These are phyloP conservation scores for Chrysocyon brachyurus DNA, from an alignment of 2,797 vertebrate genomes.

Conservation along the genomic window DNA sequence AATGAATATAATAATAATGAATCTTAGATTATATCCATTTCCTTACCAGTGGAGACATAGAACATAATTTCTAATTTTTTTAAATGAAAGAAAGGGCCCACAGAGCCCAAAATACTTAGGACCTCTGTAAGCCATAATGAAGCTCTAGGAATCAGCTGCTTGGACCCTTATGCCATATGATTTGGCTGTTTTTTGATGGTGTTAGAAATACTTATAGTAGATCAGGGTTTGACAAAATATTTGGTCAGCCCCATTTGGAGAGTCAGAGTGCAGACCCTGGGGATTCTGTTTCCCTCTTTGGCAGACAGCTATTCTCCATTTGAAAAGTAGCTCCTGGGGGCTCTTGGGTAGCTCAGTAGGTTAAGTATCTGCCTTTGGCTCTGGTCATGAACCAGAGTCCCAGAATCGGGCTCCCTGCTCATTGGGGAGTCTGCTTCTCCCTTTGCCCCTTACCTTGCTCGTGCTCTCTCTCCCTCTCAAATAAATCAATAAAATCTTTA, in stretches of 20 bases:
- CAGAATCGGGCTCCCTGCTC: too few species aligned
- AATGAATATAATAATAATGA: background rate
- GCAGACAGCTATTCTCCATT: background rate
- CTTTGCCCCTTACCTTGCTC: too few species aligned
- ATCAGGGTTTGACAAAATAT: rapidly evolving
- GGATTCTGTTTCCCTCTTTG: background rate
- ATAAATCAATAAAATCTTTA: too few species aligned
- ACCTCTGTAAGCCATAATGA: rapidly evolving
- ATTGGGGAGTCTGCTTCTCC: too few species aligned
- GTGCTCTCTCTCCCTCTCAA: too few species aligned
- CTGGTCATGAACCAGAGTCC: too few species aligned
- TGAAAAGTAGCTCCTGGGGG: background rate
- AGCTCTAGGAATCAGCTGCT: background rate
- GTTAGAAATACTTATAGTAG: rapidly evolving
- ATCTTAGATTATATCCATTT: background rate
- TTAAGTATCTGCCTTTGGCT: too few species aligned
- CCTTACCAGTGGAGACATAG: background rate
- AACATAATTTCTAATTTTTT: background rate
- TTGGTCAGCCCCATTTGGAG: background rate
- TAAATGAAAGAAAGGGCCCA: background rate
- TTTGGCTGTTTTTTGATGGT: too few species aligned
- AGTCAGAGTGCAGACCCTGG: background rate
- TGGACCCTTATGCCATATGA: rapidly evolving
- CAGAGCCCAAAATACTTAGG: background rate
- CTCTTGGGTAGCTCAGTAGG: too few species aligned